Evolutionary conservation across 2,113 vertebrate species (phyloP).

Genomic region (Cacatua alba): DNA sequence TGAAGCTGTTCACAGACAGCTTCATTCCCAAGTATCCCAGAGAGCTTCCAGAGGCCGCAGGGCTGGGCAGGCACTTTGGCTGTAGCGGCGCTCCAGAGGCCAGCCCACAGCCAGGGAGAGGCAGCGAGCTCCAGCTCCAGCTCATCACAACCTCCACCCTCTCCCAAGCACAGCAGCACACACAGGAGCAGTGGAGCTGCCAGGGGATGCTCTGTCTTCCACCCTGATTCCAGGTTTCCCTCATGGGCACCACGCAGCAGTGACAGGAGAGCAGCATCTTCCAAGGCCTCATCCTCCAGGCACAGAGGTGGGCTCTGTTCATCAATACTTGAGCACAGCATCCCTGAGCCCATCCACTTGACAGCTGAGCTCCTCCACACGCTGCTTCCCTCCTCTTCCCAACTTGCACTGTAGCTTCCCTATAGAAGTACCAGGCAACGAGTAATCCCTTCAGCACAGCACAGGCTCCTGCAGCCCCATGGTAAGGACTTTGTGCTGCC

Average conservation of each 20-base stretch:
- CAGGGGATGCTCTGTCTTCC: neutral
- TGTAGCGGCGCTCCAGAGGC: neutral
- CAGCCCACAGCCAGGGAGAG: too few species aligned
- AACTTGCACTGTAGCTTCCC: neutral
- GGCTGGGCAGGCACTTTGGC: neutral
- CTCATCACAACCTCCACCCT: neutral
- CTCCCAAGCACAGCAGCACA: neutral
- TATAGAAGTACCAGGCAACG: neutral
- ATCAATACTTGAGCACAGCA: neutral
- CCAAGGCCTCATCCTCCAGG: neutral
- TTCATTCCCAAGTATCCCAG: neutral
- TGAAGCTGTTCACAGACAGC: neutral
- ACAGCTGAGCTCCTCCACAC: neutral
- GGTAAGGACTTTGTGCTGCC: neutral
- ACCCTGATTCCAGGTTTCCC: neutral
- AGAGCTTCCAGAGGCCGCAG: neutral
- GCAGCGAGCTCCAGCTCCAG: neutral
- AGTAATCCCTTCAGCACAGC: neutral
- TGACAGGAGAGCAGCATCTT: neutral
- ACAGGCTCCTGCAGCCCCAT: neutral
- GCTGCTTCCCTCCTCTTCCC: neutral
- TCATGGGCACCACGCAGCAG: neutral
- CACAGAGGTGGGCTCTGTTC: neutral
- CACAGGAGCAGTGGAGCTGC: rapidly evolving
- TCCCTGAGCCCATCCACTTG: neutral